Evolutionary conservation across 2,888 invertebrate genomes (phyloP), one percentile per base, ranked within the genome.

Genomic region (Megastigmus dorsalis): DNA sequence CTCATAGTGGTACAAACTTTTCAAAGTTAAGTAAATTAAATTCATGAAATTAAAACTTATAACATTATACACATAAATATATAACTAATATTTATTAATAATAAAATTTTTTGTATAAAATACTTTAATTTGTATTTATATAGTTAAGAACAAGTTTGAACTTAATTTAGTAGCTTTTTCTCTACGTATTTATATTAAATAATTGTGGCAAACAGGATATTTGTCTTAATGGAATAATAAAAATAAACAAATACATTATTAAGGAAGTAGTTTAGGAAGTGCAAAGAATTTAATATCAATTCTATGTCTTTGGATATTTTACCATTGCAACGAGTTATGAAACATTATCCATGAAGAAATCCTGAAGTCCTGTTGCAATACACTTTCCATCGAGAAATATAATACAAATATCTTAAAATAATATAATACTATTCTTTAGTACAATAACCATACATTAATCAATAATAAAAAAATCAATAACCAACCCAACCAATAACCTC

Each of bases 381-480:
- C n/a, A 18, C 4, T 26, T 15, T 13, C 23, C 3, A 50, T 13
- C 18, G 23, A 23, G 23, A 60, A 60, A 41, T 26, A 41, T 15
- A 41, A 28, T 20, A 50, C 28, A 45, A 23, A 6, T 38, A 10
- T 26, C 9, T 50, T 38, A 15, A 3, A 41, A 23, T 26, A 13
- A 15, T n/a, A n/a, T n/a, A n/a, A n/a, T n/a, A n/a, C n/a, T n/a
- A n/a, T n/a, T n/a, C n/a, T n/a, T n/a, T n/a, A n/a, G n/a, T 26
- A 18, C 43, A 66, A 36, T 52, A 30, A 18, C 30, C n/a, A 41
- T 28, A 20, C 28, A 20, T 36, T 36, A 60, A 69, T 66, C 69
- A 54, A 75, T 70, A 66, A 60, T 70, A 48, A 48, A 62, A n/a
- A 70, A 75, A 75, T 70, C 74, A 66, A 69, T 75, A 69, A 59